phyloP scores from a whole-genome alignment of 2,797 vertebrate species.

The Geotrypetes seraphini region DNA sequence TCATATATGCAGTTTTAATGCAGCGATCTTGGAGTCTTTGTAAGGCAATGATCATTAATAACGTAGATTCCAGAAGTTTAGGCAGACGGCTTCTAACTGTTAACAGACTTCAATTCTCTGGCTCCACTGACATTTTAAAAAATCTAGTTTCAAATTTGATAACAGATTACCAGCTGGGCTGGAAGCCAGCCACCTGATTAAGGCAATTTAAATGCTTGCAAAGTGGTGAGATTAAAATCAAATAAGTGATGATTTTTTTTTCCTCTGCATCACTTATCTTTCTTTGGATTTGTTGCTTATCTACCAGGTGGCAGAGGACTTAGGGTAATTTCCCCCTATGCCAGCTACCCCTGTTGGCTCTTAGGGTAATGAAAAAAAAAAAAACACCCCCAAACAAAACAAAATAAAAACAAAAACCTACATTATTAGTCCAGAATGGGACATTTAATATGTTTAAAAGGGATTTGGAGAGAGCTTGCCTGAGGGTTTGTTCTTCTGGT shows the following conservation, averaged over 20 bases:
- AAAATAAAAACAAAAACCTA: too few species aligned
- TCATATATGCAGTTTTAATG: too few species aligned
- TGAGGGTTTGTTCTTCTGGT: too few species aligned
- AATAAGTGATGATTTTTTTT: slow-evolving; percentile 77
- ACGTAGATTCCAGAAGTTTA: slow-evolving; percentile 74
- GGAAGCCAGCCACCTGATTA: slow-evolving; percentile 82
- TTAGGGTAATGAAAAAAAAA: slow-evolving; percentile 80
- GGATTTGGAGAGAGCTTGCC: slow-evolving; percentile 65
- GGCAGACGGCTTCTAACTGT: slow-evolving; percentile 76
- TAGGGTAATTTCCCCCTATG: slow-evolving; percentile 73
- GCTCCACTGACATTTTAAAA: slow-evolving; percentile 90
- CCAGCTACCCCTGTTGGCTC: slow-evolving; percentile 89
- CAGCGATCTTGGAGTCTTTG: too few species aligned
- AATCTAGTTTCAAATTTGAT: slow-evolving; percentile 88
- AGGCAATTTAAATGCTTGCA: slow-evolving; percentile 94
- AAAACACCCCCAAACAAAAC: too few species aligned
- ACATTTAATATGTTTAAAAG: slow-evolving; percentile 86
- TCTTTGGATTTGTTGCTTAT: slow-evolving; percentile 80
- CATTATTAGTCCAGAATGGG: slow-evolving; percentile 88
- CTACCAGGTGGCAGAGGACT: slow-evolving; percentile 72
- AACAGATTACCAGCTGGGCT: slow-evolving; percentile 82
- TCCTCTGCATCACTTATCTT: slow-evolving; percentile 84
- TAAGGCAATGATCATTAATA: too few species aligned
- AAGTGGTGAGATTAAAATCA: slow-evolving; percentile 95
- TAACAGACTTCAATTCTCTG: slow-evolving; percentile 78